Base-by-base conservation (phyloP, 2,113 vertebrate genomes). In the Galbula dea region DNA sequence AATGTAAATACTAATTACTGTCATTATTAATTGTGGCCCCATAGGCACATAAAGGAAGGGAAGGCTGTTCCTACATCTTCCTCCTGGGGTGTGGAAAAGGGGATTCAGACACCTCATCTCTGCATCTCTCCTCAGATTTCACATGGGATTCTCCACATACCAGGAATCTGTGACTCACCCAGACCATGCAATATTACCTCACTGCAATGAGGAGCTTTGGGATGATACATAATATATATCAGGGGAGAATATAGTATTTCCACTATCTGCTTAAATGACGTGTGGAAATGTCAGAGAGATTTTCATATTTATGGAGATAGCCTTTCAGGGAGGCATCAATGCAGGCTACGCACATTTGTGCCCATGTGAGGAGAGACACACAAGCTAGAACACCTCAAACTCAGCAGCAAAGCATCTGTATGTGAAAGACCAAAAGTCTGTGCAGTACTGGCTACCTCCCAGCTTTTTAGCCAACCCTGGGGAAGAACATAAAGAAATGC, bases 311-410 rank as follows among this genome's bases (percentile, higher is more conserved):
- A 78, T 2, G 8, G 39, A 30, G 52, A 82, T 21, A 2, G 21
- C n/a, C 37, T 78, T 74, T 14, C 0, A 1, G 43, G 30, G 17
- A 80, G 26, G 49, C 0, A 0, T 37, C 7, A 2, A 52, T 36
- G 66, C 9, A 58, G 51, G 65, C 43, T 21, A 26, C 0, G 0
- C 22, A 23, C 3, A 0, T 52, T 24, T 27, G 59, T 2, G 0
- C 27, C 58, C n/a, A 5, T 2, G 34, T 2, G 3, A 92, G 43
- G 46, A 36, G n/a, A 57, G 15, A 9, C 1, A 0, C 3, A 0
- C 17, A 8, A 34, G 23, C 5, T 5, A 2, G 10, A 75, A 52
- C 0, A 1, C 27, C n/a, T 49, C 83, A 39, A 61, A 61, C 0
- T 7, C 1, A 1, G 39, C 49, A 55, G 36, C 62, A 63, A 59